Percentiles rank a stretch among this genome's conserved stretches.
phyloP scores from a whole-genome alignment of 2,888 invertebrate species.

The Drosophila engyochracea region DNA sequence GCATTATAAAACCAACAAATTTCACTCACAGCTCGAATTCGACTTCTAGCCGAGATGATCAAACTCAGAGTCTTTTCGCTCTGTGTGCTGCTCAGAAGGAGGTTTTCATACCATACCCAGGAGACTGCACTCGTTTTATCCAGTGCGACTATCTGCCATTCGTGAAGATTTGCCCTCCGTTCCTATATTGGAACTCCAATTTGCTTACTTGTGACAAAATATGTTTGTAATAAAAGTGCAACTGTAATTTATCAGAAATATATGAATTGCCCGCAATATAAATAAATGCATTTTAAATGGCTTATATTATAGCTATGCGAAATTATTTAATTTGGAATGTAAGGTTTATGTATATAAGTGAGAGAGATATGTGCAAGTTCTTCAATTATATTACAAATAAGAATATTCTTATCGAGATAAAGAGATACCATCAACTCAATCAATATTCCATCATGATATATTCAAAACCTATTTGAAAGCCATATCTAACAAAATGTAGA shows the following conservation, averaged over 20 bases:
- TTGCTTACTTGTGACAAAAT: slow-evolving; percentile 62
- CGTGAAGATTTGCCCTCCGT: slow-evolving; percentile 54
- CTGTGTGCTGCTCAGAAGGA: slow-evolving; percentile 24
- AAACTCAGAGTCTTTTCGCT: neutral
- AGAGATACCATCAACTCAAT: neutral
- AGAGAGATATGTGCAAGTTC: neutral
- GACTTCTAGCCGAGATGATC: neutral
- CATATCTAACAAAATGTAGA: neutral
- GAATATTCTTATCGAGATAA: neutral
- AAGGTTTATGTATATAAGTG: neutral
- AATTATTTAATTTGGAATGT: neutral
- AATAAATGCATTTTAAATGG: neutral
- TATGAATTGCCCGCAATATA: neutral
- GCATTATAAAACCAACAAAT: neutral
- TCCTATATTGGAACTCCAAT: slow-evolving; percentile 60
- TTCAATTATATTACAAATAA: neutral
- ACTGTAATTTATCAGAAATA: neutral
- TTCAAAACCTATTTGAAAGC: neutral
- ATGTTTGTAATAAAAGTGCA: slow-evolving; percentile 35
- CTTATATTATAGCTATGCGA: neutral
- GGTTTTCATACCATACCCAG: slow-evolving; percentile 46
- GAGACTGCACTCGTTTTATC: slow-evolving; percentile 54
- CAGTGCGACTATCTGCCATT: slow-evolving; percentile 66
- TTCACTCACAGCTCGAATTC: fast-evolving
- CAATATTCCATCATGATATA: too few relatives aligned